A percentile compares a stretch with the other conserved stretches of the same genome.
Conservation (phyloP, 2,888 invertebrate species). For the Ophion ventricosus region DNA sequence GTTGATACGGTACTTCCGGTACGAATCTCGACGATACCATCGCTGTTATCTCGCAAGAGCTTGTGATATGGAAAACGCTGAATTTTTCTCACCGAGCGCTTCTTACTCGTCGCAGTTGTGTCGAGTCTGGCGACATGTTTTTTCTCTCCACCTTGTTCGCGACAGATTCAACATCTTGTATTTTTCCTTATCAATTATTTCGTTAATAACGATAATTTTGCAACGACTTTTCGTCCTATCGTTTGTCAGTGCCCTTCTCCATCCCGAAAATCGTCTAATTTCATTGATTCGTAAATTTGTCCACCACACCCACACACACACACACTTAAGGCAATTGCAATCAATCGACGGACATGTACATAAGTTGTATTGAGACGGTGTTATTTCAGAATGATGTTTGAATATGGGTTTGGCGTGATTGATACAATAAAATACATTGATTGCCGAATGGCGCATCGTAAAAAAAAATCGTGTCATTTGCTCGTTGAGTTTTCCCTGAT, state of each 20-base stretch:
- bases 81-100: constrained; percentile 6
- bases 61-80: not conserved
- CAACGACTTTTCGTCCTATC: not conserved
- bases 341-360: constrained; percentile 50
- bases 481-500: not conserved
- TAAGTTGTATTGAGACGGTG: constrained; percentile 53
- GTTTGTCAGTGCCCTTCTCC: not conserved
- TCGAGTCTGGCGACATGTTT: not conserved
- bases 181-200: constrained; percentile 41
- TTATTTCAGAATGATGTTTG: constrained; percentile 48
- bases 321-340: constrained; percentile 6
- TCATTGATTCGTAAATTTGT: not conserved
- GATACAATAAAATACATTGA: constrained; percentile 53
- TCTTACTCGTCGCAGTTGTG: not conserved
- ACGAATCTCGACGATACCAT: constrained; percentile 11
- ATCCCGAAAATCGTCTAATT: constrained; percentile 6
- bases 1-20: not conserved
- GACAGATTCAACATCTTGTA: constrained; percentile 15
- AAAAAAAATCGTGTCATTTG: not conserved
- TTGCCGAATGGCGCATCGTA: constrained; percentile 24
- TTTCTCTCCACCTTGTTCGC: not conserved
- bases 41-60: not conserved
- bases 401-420: constrained; percentile 58
- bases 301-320: not conserved
- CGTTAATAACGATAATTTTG: constrained; percentile 13